Conservation (phyloP, 2,888 invertebrate genomes). For the Chaetoderma sp. region DNA sequence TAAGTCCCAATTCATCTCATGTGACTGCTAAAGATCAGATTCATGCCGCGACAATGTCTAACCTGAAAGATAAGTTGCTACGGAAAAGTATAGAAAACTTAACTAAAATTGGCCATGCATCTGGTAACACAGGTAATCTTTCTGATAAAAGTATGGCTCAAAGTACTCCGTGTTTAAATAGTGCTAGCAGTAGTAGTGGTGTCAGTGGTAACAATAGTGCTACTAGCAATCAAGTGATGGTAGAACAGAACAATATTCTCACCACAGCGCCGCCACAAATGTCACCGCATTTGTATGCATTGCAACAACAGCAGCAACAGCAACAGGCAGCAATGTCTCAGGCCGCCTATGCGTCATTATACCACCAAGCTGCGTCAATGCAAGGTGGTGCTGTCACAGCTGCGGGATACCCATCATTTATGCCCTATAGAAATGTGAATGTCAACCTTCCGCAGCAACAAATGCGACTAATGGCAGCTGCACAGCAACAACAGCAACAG, state of each 20-base stretch:
- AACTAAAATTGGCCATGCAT: conserved; percentile 22
- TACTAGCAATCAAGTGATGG: background rate
- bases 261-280: background rate
- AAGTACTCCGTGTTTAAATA: background rate
- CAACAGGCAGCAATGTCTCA: background rate
- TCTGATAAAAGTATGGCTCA: background rate
- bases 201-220: too few species aligned
- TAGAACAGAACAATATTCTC: background rate
- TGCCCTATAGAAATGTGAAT: too few species aligned
- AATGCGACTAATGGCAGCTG: too few species aligned
- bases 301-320: conserved; percentile 2
- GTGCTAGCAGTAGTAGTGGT: too few species aligned
- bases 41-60: conserved; percentile 46
- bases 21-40: conserved; percentile 33
- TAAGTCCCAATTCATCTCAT: conserved; percentile 6
- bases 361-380: too few species aligned
- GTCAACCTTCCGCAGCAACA: too few species aligned
- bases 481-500: too few species aligned
- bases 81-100: conserved; percentile 53
- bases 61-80: conserved; percentile 56
- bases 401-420: too few species aligned
- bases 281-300: background rate
- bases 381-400: too few species aligned
- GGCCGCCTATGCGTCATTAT: too few species aligned
- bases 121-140: background rate